phyloP scores from a whole-genome alignment of 2,888 invertebrate species.

The Brachylomia viminalis region DNA sequence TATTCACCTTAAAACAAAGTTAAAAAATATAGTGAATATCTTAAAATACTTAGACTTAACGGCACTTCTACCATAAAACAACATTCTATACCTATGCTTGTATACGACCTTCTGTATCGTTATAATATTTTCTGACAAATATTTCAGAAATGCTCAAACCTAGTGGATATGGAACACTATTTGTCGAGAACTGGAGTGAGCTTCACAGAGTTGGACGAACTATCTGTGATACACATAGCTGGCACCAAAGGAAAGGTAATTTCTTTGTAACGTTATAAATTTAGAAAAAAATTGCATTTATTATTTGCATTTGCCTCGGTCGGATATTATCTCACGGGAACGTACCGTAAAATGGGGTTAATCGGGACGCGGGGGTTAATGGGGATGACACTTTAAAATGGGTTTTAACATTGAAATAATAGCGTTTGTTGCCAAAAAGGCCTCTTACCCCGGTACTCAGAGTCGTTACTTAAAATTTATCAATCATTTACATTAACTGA shows the following conservation, averaged over 20 bases:
- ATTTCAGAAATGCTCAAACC: slow-evolving; percentile 85
- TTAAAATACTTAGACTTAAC: not conserved
- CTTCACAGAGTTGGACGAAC: slow-evolving; percentile 92
- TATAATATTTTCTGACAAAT: not conserved
- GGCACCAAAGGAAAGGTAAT: slow-evolving; percentile 98
- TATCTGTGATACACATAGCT: slow-evolving; percentile 98
- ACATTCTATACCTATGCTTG: not conserved
- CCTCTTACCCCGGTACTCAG: no score
- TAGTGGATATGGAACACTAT: slow-evolving; percentile 90
- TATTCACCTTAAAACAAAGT: no score
- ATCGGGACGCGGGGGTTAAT: no score
- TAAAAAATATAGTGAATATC: not conserved
- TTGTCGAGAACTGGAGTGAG: slow-evolving; percentile 92
- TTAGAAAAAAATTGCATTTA: no score
- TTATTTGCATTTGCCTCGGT: no score
- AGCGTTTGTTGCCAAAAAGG: no score
- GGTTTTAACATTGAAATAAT: no score
- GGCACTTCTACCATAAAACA: not conserved
- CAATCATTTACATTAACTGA: no score
- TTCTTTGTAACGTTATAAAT: not conserved
- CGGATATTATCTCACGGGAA: not conserved
- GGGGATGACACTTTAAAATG: no score
- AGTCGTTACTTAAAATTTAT: no score
- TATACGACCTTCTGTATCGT: not conserved
- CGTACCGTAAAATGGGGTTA: no score